Base-by-base conservation (phyloP, 1,140 invertebrate genomes). In the Drosophila virilis region DNA sequence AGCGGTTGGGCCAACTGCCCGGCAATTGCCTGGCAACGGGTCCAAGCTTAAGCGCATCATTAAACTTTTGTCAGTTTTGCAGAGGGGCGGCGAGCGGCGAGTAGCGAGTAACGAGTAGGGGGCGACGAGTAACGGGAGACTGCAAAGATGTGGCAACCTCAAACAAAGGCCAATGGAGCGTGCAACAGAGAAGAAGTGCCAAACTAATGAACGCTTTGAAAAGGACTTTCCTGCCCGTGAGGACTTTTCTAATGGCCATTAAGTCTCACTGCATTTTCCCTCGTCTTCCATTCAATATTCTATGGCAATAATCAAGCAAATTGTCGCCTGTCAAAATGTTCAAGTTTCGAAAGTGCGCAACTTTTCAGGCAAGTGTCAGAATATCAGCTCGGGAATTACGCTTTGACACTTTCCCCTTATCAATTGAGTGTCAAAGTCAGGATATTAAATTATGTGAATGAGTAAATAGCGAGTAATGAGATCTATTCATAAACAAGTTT, bases 271-370 rank as follows among this genome's bases (percentile, higher is more conserved):
- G 32, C 55, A 12, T 13, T 48, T 48, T 17, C 8, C 32, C 12
- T 10, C 72, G 37, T 40, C 15, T 48, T 13, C 51, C 60, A n/a
- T 35, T 46, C 40, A 54, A 45, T 45, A 54, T 72, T 61, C 52
- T 50, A 68, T 67, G 59, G 67, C 68, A 81, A 88, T 78, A 86
- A 88, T 86, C 82, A 82, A 78, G 75, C 78, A 79, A 86, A 85
- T 85, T 86, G 82, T 74, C 82, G 78, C 82, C 79, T 81, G 82
- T 85, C 82, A 86, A 79, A 83, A 68, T 81, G 74, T 81, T 68
- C 64, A 77, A 78, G 62, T 78, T 64, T 69, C 13, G 13, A 79
- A 84, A 82, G 80, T 83, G 78, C 28, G 33, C 43, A 80, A 76
- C 45, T 69, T 68, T 69, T 48, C 13, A 57, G 40, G n/a, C 58